Base-by-base conservation (phyloP, 1,140 invertebrate species). In the Ephestia elutella region DNA sequence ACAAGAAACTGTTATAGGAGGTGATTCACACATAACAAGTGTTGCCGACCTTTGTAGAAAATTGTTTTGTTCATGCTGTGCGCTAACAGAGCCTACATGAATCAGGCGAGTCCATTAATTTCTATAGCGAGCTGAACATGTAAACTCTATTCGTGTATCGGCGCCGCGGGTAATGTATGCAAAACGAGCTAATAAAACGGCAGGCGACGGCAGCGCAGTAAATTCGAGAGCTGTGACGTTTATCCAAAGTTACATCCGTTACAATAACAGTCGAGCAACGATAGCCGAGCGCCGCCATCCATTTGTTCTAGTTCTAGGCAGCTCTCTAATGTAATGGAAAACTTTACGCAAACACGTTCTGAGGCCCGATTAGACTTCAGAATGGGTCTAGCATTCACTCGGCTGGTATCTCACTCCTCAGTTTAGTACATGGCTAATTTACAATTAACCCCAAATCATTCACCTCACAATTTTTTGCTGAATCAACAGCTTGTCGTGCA, bases 221-320 rank as follows among this genome's bases (percentile, higher is more conserved):
- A 82, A 82, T 84, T 79, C 73, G 67, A 72, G 74, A 70, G 71
- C 70, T 70, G 75, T 80, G 81, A 84, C 81, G 70, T 80, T 80
- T 82, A 84, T 84, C 78, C 81, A 79, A 82, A 84, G 78, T 80
- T 80, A 80, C 80, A 81, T 84, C 75, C 80, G 70, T 82, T 81
- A 80, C 73, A 80, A 80, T 83, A 83, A 81, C 80, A 80, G 78
- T 74, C 62, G 72, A 71, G 76, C 74, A 73, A 73, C 76, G 78
- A 80, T 82, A 80, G 79, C 75, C 75, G 73, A 71, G 75, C 73
- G 72, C 51, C 70, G 70, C 51, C 70, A 68, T 68, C 75, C 79
- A 80, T 82, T 82, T 78, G 79, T 82, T 81, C 75, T 73, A 70
- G 71, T 81, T 75, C 62, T 54, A 57, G 62, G 62, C 57, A 60